Percentiles rank a stretch among this genome's conserved stretches.
phyloP scores from a whole-genome alignment of 2,797 vertebrate genomes.

The Anniella stebbinsi region DNA sequence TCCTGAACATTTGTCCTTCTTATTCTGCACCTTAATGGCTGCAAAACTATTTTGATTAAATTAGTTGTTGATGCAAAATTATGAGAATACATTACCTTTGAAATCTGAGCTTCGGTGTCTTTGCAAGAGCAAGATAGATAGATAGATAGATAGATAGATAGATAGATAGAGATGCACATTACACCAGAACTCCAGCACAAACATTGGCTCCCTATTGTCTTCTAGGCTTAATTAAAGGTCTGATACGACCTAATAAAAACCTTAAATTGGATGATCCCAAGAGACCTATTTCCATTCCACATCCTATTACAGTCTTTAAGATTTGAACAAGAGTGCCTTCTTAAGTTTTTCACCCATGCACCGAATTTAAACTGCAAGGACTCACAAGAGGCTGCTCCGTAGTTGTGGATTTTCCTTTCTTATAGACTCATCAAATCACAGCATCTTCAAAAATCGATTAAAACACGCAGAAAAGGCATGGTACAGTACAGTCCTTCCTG shows the following conservation, averaged over 20 bases:
- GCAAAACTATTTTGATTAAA: conserved; percentile 1
- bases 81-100: neutral
- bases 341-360: neutral
- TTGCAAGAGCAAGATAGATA: neutral
- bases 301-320: neutral
- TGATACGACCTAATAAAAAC: neutral
- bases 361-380: neutral
- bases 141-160: neutral
- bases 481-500: neutral
- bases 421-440: neutral
- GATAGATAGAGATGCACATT: neutral
- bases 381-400: neutral
- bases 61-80: neutral
- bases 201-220: neutral
- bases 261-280: neutral
- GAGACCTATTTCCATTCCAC: neutral
- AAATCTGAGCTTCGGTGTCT: neutral
- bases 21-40: neutral
- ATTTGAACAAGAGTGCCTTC: neutral
- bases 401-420: neutral
- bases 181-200: neutral
- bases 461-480: neutral
- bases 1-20: neutral
- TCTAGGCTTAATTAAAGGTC: neutral
- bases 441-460: neutral